These are phyloP conservation scores for Drosophila nigrodunni DNA, from an alignment of 1,140 invertebrate genomes.

Conservation along the genomic window DNA sequence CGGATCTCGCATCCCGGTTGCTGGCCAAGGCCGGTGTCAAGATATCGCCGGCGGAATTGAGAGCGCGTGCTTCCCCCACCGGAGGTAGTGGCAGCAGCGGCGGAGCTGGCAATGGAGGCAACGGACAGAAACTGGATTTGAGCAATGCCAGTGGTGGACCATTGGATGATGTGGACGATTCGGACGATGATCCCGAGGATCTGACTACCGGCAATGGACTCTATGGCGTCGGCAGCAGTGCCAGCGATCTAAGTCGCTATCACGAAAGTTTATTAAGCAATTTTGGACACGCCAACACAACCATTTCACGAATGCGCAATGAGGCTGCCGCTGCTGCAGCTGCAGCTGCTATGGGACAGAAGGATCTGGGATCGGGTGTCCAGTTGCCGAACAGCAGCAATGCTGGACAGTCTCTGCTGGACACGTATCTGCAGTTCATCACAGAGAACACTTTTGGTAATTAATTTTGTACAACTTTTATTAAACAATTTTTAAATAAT, in stretches of 20 bases:
- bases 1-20: conserved; percentile 92
- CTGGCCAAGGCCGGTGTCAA: conserved; percentile 94
- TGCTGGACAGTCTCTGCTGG: conserved; percentile 90
- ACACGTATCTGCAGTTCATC: conserved; percentile 94
- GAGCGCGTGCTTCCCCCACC: conserved; percentile 92
- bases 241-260: conserved; percentile 75
- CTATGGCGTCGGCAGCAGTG: conserved; percentile 59
- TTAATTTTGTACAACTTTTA: conserved; percentile 31
- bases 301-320: conserved; percentile 85
- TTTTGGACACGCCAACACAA: conserved; percentile 87
- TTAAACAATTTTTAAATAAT: neutral
- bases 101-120: conserved; percentile 87
- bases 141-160: conserved; percentile 77
- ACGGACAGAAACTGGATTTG: conserved; percentile 90
- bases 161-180: conserved; percentile 86
- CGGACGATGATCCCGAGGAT: conserved; percentile 90
- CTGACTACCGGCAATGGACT: conserved; percentile 87
- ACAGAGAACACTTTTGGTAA: conserved; percentile 90
- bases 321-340: conserved; percentile 84
- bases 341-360: conserved; percentile 81
- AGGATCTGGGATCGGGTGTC: conserved; percentile 69
- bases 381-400: conserved; percentile 83
- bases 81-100: conserved; percentile 89
- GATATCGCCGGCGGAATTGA: conserved; percentile 92
- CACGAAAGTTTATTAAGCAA: conserved; percentile 84